Evolutionary conservation across 2,797 vertebrate genomes (phyloP), one percentile per base, ranked within the genome.

Genomic region (Poeciliopsis paucimaculata): DNA sequence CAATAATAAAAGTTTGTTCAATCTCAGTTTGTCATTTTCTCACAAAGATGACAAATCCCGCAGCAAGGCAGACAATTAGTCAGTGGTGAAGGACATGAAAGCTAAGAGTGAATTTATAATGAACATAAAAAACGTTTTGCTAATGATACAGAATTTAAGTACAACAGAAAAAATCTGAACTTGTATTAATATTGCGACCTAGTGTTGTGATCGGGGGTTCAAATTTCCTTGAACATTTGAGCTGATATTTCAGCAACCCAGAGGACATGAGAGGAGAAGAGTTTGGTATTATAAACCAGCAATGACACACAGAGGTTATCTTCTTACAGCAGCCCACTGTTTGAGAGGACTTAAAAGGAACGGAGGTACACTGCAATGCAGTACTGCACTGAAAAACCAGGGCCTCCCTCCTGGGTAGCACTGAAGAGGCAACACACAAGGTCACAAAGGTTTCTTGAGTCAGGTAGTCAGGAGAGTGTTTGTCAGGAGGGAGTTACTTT

Each of bases 321-420:
- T 86, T 85, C 79, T 51, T 73, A 83, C 70, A 88, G 81, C 82
- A 86, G 78, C 43, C 73, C 76, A 72, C 68, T 85, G 79, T 84
- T 88, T 4, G 5, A 82, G 82, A 84, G 81, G 82, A 90, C 74
- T 81, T 77, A 68, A 83, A 78, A 81, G 70, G 72, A 79, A 79
- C 47, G 84, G 53, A 84, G 79, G 77, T 82, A 71, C 83, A 87
- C 87, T 90, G 91, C 91, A 93, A 84, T 90, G 87, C 91, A 89
- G 90, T 86, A 90, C 0, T 79, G 78, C 73, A 79, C 47, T 43
- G 57, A 78, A 78, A 77, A 46, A 70, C 73, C 78, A 18, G 49
- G 72, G 81, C 51, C 76, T 86, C 78, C 88, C 87, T 77, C 73
- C 76, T 82, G 85, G 72, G 72, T 41, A 76, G 75, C 62, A 72